These are phyloP conservation scores for Liasis olivaceus DNA, from an alignment of 2,797 vertebrate species.

Conservation along the genomic window DNA sequence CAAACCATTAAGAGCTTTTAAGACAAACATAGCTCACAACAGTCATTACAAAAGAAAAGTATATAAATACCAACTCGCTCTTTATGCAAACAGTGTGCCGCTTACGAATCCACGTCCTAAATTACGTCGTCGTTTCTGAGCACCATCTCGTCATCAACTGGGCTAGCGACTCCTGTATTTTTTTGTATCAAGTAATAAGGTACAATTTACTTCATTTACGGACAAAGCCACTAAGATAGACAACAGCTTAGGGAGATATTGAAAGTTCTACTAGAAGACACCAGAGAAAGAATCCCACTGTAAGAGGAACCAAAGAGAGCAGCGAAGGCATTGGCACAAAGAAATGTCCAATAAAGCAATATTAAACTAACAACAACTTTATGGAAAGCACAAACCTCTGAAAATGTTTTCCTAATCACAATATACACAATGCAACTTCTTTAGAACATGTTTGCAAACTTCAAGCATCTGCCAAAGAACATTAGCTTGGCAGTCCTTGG, in stretches of 20 bases:
- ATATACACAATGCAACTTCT: not conserved
- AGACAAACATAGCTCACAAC: conserved; percentile 63
- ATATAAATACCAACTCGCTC: conserved; percentile 78
- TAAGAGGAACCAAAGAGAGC: conserved; percentile 55
- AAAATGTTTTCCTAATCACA: not conserved
- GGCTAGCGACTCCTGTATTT: conserved; percentile 77
- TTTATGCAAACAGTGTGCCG: conserved; percentile 78
- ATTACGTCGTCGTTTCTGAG: conserved; percentile 75
- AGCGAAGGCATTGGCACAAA: conserved; percentile 17
- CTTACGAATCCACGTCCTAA: conserved; percentile 78
- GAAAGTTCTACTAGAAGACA: conserved; percentile 62
- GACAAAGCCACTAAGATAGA: conserved; percentile 68
- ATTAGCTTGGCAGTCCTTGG: not conserved
- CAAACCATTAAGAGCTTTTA: conserved; percentile 47
- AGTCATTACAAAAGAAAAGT: conserved; percentile 75
- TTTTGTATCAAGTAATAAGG: conserved; percentile 79
- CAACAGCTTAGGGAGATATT: conserved; percentile 67
- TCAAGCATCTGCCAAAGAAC: fast-evolving
- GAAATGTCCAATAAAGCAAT: conserved; percentile 1
- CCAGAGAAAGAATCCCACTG: conserved; percentile 63
- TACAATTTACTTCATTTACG: conserved; percentile 73
- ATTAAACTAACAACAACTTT: conserved; percentile 24
- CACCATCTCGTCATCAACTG: conserved; percentile 76
- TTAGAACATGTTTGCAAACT: fast-evolving
- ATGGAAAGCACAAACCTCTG: not conserved